phyloP scores from a whole-genome alignment of 2,888 invertebrate species.

The Oscheius sp. region DNA sequence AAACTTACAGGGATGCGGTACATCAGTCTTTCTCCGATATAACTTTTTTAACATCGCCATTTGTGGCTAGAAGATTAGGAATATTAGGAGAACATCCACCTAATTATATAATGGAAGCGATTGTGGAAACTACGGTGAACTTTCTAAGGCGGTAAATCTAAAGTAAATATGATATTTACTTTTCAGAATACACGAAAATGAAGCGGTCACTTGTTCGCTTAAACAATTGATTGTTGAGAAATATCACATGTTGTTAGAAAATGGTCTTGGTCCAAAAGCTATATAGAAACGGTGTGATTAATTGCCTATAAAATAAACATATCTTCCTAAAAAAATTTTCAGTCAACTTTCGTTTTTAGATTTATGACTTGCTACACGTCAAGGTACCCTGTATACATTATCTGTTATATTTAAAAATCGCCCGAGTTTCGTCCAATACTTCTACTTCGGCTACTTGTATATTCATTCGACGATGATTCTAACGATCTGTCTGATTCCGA shows the following conservation, averaged over 20 bases:
- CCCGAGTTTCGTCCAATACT: neutral
- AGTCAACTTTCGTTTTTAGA: too few relatives aligned
- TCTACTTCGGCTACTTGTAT: neutral
- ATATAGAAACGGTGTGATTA: neutral
- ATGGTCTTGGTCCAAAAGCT: neutral
- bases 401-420: neutral
- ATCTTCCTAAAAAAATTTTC: too few relatives aligned
- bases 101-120: slow-evolving; percentile 15
- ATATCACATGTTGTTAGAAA: neutral
- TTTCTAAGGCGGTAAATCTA: slow-evolving; percentile 19
- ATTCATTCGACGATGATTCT: neutral
- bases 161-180: neutral
- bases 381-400: neutral
- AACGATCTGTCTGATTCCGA: neutral
- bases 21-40: slow-evolving; percentile 72
- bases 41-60: slow-evolving; percentile 63
- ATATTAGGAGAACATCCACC: slow-evolving; percentile 20
- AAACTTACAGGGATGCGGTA: slow-evolving; percentile 68
- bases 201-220: slow-evolving; percentile 6
- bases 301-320: slow-evolving; percentile 6
- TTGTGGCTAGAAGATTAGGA: slow-evolving; percentile 24
- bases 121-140: slow-evolving; percentile 13
- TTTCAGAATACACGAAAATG: slow-evolving; percentile 23
- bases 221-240: slow-evolving; percentile 4
- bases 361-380: too few relatives aligned